These are phyloP conservation scores for Coreoperca whiteheadi DNA, from an alignment of 2,113 vertebrate genomes.

Conservation along the genomic window DNA sequence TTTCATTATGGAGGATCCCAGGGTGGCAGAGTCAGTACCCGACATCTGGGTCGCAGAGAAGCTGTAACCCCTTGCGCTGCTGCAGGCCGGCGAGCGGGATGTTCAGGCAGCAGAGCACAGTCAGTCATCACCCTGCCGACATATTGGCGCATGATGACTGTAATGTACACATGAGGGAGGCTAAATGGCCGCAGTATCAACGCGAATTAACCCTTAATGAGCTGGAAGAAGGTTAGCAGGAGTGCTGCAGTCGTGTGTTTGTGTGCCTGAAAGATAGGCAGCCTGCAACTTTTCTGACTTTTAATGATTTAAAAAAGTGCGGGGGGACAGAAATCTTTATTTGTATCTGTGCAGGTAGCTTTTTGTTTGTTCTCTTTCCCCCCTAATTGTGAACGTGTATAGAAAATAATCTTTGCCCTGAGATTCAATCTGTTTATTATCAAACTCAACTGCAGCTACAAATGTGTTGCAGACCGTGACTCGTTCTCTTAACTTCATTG, in stretches of 20 bases:
- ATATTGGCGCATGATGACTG: background rate
- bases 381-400: no score
- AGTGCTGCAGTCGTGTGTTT: background rate
- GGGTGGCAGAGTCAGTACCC: constrained; percentile 3
- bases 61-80: background rate
- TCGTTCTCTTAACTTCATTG: background rate
- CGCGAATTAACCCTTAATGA: background rate
- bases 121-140: background rate
- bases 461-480: background rate
- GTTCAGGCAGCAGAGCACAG: background rate
- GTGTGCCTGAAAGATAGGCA: background rate
- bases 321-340: no score
- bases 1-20: constrained; percentile 48
- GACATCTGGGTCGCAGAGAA: constrained; percentile 38
- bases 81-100: background rate
- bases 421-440: no score
- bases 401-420: no score
- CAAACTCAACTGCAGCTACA: background rate
- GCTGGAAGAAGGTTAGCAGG: background rate
- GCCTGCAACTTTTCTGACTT: background rate
- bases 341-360: no score
- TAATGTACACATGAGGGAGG: no score
- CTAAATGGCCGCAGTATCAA: no score
- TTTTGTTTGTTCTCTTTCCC: background rate
- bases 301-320: background rate